Percentiles rank a stretch among this genome's conserved stretches.
Evolutionary conservation across 2,113 vertebrate species (phyloP).

Genomic region (Channa maculata): DNA sequence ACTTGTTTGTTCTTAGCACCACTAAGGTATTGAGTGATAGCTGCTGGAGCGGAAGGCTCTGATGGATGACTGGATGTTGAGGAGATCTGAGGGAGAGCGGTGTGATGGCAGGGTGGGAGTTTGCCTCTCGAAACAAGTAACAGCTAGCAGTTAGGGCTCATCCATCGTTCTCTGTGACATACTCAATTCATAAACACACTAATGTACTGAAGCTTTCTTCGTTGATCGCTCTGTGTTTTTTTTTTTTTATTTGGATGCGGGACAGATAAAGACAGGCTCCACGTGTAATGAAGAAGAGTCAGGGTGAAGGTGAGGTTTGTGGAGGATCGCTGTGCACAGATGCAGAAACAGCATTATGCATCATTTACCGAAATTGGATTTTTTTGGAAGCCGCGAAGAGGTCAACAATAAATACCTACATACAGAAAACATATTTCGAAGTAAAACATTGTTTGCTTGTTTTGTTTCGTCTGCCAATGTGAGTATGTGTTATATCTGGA

Average conservation of each 20-base stretch:
- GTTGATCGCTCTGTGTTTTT: conserved; percentile 5
- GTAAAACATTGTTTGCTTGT: neutral
- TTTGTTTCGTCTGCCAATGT: neutral
- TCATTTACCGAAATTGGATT: neutral
- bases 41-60: conserved; percentile 68
- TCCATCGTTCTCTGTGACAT: conserved; percentile 43
- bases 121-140: conserved; percentile 35
- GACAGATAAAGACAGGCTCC: neutral
- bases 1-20: conserved; percentile 58
- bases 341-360: conserved; percentile 28
- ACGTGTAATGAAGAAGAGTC: conserved; percentile 14
- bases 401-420: neutral
- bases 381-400: conserved; percentile 6
- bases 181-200: conserved; percentile 41
- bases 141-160: conserved; percentile 30
- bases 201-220: neutral
- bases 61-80: conserved; percentile 61
- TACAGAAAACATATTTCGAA: neutral
- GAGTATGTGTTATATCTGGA: neutral
- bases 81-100: conserved; percentile 50
- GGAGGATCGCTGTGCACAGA: conserved; percentile 14
- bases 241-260: conserved; percentile 21
- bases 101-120: conserved; percentile 63
- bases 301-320: conserved; percentile 1
- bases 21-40: conserved; percentile 72